A percentile compares a stretch with the other conserved stretches of the same genome.
phyloP scores from a whole-genome alignment of 2,797 vertebrate genomes.

The Coilia nasus region DNA sequence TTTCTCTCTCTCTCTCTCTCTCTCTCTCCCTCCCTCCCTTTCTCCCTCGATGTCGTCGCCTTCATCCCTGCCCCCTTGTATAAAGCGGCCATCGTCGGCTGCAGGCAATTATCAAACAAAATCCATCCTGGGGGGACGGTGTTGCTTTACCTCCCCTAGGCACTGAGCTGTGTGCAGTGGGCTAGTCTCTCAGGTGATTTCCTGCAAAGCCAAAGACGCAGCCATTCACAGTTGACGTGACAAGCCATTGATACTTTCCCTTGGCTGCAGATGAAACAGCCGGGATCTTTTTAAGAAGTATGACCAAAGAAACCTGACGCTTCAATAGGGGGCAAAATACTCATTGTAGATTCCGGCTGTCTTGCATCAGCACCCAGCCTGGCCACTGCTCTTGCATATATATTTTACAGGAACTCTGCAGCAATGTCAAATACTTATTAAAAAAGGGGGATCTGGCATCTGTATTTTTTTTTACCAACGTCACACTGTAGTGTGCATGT shows the following conservation, averaged over 20 bases:
- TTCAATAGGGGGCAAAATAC: not conserved
- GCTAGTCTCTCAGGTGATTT: constrained; percentile 25
- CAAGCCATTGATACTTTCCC: not conserved
- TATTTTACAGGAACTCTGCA: not conserved
- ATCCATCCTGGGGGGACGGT: not conserved
- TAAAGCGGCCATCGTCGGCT: not conserved
- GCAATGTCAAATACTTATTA: not conserved
- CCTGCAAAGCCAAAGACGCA: not conserved
- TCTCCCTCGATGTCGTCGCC: too few relatives aligned
- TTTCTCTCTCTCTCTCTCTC: too few relatives aligned
- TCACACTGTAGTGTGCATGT: not conserved
- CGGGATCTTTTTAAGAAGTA: not conserved
- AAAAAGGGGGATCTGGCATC: not conserved
- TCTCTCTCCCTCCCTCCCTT: too few relatives aligned
- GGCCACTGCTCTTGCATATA: not conserved
- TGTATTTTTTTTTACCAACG: not conserved
- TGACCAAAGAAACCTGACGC: not conserved
- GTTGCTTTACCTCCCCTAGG: not conserved
- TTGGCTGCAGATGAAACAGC: constrained; percentile 21
- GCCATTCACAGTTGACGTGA: not conserved
- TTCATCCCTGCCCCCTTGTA: not conserved
- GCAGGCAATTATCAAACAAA: not conserved
- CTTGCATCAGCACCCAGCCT: not conserved
- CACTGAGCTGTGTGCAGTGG: not conserved
- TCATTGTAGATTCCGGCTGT: not conserved